Percentiles rank a stretch among this genome's conserved stretches.
Conservation (phyloP, 2,888 invertebrate genomes). For the Drosophila fulvimacula region DNA sequence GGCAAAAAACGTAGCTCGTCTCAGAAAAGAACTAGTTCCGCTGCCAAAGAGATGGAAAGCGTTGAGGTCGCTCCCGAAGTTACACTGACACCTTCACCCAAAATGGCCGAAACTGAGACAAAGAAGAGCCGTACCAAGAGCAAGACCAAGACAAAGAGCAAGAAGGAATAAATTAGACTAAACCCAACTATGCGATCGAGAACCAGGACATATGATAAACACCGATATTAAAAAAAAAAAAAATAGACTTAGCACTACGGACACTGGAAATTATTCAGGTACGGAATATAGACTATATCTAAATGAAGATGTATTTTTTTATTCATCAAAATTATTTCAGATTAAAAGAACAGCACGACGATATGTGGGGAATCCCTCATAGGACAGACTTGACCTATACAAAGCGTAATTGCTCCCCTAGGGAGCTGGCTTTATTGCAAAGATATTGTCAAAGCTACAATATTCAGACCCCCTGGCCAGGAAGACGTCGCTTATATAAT, state of each 20-base stretch:
- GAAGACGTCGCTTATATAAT: background rate
- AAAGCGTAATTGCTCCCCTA: background rate
- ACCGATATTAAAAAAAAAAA: background rate
- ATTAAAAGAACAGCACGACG: background rate
- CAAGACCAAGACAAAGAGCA: constrained; percentile 41
- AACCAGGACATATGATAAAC: background rate
- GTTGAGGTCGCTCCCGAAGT: background rate
- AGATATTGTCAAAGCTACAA: background rate
- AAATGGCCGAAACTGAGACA: background rate
- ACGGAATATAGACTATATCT: accelerated
- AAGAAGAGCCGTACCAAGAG: constrained; percentile 40
- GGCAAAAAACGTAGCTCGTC: constrained; percentile 40
- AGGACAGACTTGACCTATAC: background rate
- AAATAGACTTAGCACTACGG: background rate
- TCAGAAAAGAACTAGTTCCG: constrained; percentile 17
- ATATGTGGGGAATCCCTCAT: background rate
- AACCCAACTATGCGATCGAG: too few species aligned
- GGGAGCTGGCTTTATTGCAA: background rate
- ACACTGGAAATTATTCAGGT: background rate
- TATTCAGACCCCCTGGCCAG: background rate
- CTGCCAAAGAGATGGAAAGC: background rate
- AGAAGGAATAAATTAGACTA: constrained; percentile 16
- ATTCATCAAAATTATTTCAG: background rate
- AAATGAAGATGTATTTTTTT: background rate
- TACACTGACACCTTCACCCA: background rate